Percentiles rank a stretch among this genome's conserved stretches.
These are phyloP conservation scores for Clepsis dumicolana DNA, from an alignment of 2,888 invertebrate genomes.

Conservation along the genomic window DNA sequence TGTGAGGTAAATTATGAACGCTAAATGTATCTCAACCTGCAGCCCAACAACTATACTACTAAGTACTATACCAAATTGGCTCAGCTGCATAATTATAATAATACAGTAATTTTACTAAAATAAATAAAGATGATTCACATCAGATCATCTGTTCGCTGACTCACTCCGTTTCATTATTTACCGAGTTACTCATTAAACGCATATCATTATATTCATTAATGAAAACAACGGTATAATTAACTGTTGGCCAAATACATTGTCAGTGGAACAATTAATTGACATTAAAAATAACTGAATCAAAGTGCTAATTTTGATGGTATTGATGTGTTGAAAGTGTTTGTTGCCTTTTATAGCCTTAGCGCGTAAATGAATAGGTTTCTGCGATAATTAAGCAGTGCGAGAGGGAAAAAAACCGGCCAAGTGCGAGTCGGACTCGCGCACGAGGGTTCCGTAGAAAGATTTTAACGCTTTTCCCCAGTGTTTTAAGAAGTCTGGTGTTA, in stretches of 20 bases:
- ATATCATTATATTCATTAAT: constrained; percentile 39
- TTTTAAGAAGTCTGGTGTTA: too few species aligned
- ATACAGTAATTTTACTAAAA: constrained; percentile 33
- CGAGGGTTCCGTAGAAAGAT: too few species aligned
- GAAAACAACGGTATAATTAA: constrained; percentile 25
- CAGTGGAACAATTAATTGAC: constrained; percentile 28
- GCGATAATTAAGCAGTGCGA: too few species aligned
- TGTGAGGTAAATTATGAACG: too few species aligned
- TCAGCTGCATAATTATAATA: constrained; percentile 21
- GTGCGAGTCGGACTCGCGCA: too few species aligned
- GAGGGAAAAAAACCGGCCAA: too few species aligned
- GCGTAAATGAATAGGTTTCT: too few species aligned
- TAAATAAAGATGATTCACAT: constrained; percentile 38
- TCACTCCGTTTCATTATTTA: constrained; percentile 36
- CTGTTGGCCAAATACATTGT: constrained; percentile 27
- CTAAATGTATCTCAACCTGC: background rate
- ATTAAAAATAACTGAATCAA: constrained; percentile 22
- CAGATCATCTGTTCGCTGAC: constrained; percentile 30
- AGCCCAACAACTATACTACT: background rate
- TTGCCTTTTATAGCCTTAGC: too few species aligned
- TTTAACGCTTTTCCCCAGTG: too few species aligned
- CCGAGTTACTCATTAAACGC: constrained; percentile 32
- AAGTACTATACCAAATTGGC: constrained; percentile 3
- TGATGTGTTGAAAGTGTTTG: too few species aligned
- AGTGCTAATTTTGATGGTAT: constrained; percentile 19